Evolutionary conservation across 2,113 vertebrate species (phyloP).

Genomic region (Malaclemys terrapin): DNA sequence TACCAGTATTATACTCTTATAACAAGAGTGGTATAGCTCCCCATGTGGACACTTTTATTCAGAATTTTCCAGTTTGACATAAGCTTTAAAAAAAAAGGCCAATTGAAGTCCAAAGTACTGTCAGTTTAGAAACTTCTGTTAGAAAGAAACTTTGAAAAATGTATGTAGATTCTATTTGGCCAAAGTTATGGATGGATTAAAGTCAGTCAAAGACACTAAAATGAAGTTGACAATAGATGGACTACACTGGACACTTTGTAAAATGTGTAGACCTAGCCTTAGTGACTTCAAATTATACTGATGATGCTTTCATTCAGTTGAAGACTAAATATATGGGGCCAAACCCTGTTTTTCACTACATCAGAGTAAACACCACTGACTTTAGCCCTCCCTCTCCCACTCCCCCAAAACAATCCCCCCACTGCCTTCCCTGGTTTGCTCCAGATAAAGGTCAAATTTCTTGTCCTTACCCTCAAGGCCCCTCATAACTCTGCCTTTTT

Average conservation of each 20-base stretch:
- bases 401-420: neutral
- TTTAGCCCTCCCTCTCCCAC: neutral
- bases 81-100: neutral
- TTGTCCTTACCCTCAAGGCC: neutral
- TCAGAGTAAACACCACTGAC: neutral
- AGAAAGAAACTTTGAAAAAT: neutral
- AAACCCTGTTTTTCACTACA: neutral
- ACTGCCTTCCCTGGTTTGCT: neutral
- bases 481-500: neutral
- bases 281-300: neutral
- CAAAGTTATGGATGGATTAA: neutral
- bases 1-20: neutral
- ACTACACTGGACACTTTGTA: neutral
- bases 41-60: neutral
- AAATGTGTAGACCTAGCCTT: neutral
- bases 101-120: neutral
- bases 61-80: neutral
- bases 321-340: neutral
- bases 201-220: neutral
- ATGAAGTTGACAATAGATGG: neutral
- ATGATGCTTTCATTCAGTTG: neutral
- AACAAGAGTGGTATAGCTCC: neutral
- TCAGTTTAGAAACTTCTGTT: neutral
- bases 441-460: neutral
- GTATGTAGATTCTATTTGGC: neutral